A percentile compares a stretch with the other conserved stretches of the same genome.
Conservation (phyloP, 2,113 vertebrate species). For the Dicrurus megarhynchus region DNA sequence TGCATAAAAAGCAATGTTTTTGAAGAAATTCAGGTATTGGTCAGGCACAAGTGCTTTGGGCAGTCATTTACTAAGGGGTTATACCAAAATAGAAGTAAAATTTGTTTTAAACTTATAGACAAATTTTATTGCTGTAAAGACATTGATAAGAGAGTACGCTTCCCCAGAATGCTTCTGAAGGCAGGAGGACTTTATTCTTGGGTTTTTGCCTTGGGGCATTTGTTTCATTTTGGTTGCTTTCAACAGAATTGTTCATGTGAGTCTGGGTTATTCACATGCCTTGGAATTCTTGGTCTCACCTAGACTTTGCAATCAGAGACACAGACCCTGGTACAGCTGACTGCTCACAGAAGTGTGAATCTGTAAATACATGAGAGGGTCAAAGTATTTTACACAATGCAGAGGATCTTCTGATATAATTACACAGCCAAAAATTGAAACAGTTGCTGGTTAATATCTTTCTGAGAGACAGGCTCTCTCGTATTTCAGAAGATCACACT, state of each 20-base stretch:
- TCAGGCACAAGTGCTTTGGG: neutral
- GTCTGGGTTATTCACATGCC: neutral
- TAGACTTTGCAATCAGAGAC: neutral
- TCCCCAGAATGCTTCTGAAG: neutral
- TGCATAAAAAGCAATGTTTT: neutral
- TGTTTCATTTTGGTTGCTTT: constrained; percentile 17
- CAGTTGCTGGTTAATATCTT: neutral
- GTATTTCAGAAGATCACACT: neutral
- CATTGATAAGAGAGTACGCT: neutral
- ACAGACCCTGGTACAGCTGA: neutral
- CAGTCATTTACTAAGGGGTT: neutral
- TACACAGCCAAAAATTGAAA: neutral
- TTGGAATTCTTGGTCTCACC: neutral
- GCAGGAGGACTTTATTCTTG: neutral
- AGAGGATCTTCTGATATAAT: neutral
- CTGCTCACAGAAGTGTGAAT: neutral
- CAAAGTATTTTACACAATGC: neutral
- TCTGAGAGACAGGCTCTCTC: neutral
- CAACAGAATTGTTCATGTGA: neutral
- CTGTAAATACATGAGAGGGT: neutral
- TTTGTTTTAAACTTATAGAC: neutral
- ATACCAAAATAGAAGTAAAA: neutral
- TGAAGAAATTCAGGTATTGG: neutral
- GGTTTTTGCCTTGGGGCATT: neutral
- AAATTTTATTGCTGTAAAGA: neutral